Evolutionary conservation across 2,113 vertebrate genomes (phyloP).

Genomic region (Heliornis fulica): DNA sequence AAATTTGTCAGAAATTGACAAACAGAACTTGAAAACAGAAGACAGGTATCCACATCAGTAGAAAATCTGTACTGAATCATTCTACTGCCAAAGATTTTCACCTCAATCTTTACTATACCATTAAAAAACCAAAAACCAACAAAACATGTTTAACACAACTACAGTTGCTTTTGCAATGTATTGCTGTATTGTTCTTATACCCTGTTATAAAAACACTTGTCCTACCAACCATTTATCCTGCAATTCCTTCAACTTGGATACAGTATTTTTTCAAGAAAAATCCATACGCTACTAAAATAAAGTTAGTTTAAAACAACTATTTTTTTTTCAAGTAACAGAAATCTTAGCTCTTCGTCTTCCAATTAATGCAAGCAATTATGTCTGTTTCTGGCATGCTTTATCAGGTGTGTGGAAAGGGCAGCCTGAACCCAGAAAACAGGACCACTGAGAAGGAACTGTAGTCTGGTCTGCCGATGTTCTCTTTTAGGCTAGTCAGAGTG

Average conservation of each 20-base stretch:
- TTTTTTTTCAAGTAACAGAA: background rate
- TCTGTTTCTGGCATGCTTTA: background rate
- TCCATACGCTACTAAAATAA: background rate
- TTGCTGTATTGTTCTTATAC: background rate
- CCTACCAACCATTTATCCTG: background rate
- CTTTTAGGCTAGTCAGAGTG: background rate
- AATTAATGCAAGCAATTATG: background rate
- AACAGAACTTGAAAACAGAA: background rate
- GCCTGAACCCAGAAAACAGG: background rate
- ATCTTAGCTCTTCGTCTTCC: background rate
- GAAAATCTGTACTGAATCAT: background rate
- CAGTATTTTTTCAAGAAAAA: background rate
- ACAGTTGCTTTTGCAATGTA: background rate
- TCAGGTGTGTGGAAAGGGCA: background rate
- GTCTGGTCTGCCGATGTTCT: background rate
- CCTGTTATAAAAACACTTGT: background rate
- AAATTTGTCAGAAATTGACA: background rate
- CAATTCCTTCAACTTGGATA: background rate
- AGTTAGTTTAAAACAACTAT: background rate
- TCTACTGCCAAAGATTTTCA: background rate
- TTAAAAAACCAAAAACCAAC: background rate
- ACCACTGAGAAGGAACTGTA: background rate
- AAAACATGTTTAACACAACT: background rate
- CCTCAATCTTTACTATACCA: background rate
- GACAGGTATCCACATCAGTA: rapidly evolving